Evolutionary conservation across 2,888 invertebrate genomes (phyloP), one percentile per base, ranked within the genome.

Genomic region (Apomyelois bistriatella): DNA sequence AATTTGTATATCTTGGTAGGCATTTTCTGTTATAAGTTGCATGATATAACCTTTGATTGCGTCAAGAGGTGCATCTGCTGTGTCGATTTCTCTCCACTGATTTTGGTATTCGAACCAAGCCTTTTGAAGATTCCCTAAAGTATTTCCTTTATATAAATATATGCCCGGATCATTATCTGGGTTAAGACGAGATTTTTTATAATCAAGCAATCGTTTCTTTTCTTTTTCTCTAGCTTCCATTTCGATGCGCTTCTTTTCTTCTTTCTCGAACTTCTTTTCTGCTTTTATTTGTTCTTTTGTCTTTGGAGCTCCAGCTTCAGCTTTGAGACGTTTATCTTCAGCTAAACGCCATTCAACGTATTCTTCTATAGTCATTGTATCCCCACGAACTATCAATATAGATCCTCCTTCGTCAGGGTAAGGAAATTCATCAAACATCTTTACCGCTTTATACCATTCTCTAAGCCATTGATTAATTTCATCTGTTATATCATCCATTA

Each of bases 381-480:
- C 88, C 8, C 93, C 93, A 56, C 82, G 82, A 0, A 92, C 90
- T 9, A 94, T 84, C 46, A 93, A 68, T 49, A 93, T 80, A 10
- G 91, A 92, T 1, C 96, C 96, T 5, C 96, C 96, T 74, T 94
- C 92, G 35, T 93, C 93, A 35, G 92, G 92, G 56, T 92, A 92
- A 47, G 96, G 96, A 72, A 92, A 94, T 58, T 93, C 93, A 57
- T 96, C 95, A 70, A 96, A 95, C 47, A 88, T 79, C 22, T 88
- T 86, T 0, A 87, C 74, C 54, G 76, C 73, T 38, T 78, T 75
- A 79, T 94, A 90, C 94, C 94, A 95, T 52, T 92, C 84, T 46
- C 89, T 73, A 69, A 95, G 94, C 96, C 96, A 96, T 67, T 93
- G 92, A 54, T 94, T 89, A 53, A 96, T 92, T 85, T 96, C 95